These are phyloP conservation scores for Erythrocercus mccallii DNA, from an alignment of 2,113 vertebrate species.

Conservation along the genomic window DNA sequence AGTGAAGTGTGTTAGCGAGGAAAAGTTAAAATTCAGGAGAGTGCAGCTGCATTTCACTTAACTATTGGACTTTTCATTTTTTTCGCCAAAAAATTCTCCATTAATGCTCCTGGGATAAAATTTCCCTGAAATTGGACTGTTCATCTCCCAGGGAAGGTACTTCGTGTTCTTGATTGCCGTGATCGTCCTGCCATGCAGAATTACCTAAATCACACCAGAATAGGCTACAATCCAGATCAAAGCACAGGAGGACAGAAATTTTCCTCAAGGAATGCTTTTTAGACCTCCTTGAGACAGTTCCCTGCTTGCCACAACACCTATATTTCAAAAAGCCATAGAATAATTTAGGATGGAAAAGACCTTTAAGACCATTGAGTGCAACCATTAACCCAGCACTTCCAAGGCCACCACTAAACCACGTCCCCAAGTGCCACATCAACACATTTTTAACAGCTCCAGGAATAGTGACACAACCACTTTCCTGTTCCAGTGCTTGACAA, in stretches of 20 bases:
- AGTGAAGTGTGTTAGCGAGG: rapidly evolving
- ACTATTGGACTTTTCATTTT: neutral
- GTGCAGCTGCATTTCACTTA: neutral
- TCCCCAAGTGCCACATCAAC: neutral
- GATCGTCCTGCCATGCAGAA: neutral
- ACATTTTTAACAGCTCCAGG: neutral
- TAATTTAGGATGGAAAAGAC: neutral
- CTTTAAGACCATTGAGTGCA: neutral
- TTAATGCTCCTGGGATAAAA: neutral
- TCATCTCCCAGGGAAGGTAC: neutral
- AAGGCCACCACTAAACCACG: neutral
- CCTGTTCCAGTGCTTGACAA: neutral
- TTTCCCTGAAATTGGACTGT: constrained; percentile 2
- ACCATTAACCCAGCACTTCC: no score
- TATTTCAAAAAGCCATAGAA: neutral
- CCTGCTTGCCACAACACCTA: neutral
- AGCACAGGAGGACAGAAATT: neutral
- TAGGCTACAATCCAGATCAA: neutral
- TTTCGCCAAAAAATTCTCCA: neutral
- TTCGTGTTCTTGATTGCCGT: neutral
- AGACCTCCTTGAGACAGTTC: neutral
- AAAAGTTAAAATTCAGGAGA: constrained; percentile 10
- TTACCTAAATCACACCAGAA: neutral
- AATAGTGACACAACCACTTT: neutral
- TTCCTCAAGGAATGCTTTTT: neutral